Evolutionary conservation across 2,113 vertebrate genomes (phyloP).

Genomic region (Colius striatus): DNA sequence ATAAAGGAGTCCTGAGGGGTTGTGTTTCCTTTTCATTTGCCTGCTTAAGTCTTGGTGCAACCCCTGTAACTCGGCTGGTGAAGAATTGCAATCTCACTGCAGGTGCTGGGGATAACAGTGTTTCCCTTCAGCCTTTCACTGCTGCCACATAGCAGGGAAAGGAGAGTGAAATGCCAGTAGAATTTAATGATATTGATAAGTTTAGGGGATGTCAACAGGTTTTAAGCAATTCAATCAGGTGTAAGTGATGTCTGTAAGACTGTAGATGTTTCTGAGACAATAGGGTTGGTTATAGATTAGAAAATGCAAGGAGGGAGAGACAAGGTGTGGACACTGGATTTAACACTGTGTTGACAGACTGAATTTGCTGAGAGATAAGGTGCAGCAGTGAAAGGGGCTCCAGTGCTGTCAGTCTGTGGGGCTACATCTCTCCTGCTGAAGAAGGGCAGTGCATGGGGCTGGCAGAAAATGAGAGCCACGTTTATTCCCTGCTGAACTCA

Average conservation of each 20-base stretch:
- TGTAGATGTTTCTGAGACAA: background rate
- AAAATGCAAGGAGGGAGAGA: background rate
- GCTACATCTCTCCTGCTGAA: background rate
- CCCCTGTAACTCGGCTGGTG: background rate
- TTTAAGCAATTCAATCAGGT: background rate
- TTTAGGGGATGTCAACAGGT: background rate
- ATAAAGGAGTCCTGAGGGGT: background rate
- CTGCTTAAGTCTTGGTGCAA: background rate
- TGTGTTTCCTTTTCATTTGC: background rate
- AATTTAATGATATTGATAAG: background rate
- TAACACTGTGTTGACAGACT: background rate
- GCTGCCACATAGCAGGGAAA: background rate
- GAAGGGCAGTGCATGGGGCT: background rate
- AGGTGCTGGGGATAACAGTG: background rate
- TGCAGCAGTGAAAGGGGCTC: background rate
- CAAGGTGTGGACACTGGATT: background rate
- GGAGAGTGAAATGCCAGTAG: background rate
- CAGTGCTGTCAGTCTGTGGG: accelerated
- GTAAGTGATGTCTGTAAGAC: accelerated
- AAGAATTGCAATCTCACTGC: background rate
- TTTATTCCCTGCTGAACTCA: background rate
- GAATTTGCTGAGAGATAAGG: background rate
- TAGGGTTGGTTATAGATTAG: background rate
- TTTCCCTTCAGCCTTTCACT: background rate
- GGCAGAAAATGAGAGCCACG: accelerated